These are phyloP conservation scores for Paratilapia polleni DNA, from an alignment of 2,113 vertebrate genomes.

Conservation along the genomic window DNA sequence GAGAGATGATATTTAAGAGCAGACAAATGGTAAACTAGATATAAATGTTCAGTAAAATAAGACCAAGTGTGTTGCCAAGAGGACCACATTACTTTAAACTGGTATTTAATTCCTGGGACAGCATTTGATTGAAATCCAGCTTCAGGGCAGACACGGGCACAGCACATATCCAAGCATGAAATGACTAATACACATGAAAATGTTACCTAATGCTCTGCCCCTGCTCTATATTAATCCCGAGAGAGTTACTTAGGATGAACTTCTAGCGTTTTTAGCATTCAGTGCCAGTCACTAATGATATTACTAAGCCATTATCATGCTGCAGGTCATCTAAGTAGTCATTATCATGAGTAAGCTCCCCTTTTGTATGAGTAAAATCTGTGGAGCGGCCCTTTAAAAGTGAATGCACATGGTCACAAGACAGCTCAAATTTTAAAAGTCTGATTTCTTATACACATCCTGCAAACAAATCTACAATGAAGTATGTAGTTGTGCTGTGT, in stretches of 20 bases:
- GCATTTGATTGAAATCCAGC: not conserved
- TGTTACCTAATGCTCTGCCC: not conserved
- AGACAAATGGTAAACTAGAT: not conserved
- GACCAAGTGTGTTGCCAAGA: not conserved
- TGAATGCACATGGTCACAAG: no score
- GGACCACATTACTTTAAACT: not conserved
- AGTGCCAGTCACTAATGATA: not conserved
- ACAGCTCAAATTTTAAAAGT: not conserved
- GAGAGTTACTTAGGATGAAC: not conserved
- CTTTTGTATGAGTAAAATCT: not conserved
- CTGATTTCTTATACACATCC: not conserved
- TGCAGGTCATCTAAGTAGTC: not conserved
- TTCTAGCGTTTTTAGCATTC: not conserved
- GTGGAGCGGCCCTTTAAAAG: no score
- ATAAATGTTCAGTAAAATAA: not conserved
- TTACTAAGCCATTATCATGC: not conserved
- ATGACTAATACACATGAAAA: no score
- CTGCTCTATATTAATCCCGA: not conserved
- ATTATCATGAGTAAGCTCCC: not conserved
- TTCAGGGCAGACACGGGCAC: not conserved
- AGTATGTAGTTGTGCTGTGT: not conserved
- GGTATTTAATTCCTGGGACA: not conserved
- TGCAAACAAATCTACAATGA: not conserved
- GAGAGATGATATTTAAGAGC: not conserved
- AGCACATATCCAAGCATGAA: not conserved